Conservation (phyloP, 2,113 vertebrate genomes). For the Hemiscyllium ocellatum region DNA sequence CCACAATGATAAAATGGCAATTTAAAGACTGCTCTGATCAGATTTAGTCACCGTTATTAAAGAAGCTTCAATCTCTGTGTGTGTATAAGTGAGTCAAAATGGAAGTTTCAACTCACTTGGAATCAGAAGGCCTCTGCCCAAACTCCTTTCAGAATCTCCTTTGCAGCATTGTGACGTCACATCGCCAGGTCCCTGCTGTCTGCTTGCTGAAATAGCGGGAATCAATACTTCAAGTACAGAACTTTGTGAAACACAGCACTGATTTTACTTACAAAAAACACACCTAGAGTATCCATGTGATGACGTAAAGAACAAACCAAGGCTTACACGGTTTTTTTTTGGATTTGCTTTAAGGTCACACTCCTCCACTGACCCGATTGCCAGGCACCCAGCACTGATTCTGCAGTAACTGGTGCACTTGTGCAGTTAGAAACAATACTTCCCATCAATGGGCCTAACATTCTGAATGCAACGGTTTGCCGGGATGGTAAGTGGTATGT, state of each 20-base stretch:
- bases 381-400: neutral
- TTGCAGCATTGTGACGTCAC: slow-evolving; percentile 15
- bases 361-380: neutral
- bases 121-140: slow-evolving; percentile 31
- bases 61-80: neutral
- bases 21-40: neutral
- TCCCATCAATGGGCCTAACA: neutral
- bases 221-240: slow-evolving; percentile 32
- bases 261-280: slow-evolving; percentile 23
- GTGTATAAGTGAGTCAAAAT: slow-evolving; percentile 35
- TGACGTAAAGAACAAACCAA: neutral
- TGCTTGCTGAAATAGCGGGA: slow-evolving; percentile 32
- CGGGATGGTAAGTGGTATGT: neutral
- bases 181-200: slow-evolving; percentile 23
- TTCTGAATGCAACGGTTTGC: neutral
- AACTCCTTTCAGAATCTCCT: slow-evolving; percentile 35
- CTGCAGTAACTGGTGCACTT: neutral
- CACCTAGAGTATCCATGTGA: neutral
- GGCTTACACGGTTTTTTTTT: neutral
- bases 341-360: neutral
- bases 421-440: neutral
- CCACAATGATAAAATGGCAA: neutral
- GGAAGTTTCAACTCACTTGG: slow-evolving; percentile 36
- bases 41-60: neutral
- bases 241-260: neutral